A percentile compares a stretch with the other conserved stretches of the same genome.
Conservation (phyloP, 1,140 invertebrate genomes). For the Babylonia areolata region DNA sequence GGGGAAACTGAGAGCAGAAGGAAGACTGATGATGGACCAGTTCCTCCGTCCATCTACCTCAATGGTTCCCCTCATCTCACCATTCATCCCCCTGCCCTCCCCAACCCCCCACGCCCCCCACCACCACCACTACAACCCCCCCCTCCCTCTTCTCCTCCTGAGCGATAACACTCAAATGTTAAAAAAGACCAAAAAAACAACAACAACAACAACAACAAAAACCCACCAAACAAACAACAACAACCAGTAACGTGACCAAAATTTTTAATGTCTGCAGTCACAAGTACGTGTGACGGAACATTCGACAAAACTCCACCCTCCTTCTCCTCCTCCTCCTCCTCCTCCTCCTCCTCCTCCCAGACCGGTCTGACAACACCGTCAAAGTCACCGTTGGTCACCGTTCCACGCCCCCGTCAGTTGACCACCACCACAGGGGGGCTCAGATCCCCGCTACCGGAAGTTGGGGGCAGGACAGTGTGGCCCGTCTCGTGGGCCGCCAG, state of each 20-base stretch:
- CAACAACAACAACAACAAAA: neutral
- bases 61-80: too few species aligned
- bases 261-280: neutral
- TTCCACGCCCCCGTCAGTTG: neutral
- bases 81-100: too few species aligned
- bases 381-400: neutral
- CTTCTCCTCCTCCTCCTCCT: neutral
- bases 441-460: neutral
- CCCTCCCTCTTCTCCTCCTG: too few species aligned
- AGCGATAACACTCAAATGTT: too few species aligned
- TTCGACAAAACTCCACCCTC: neutral
- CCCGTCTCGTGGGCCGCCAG: slow-evolving; percentile 19
- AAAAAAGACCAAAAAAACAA: too few species aligned
- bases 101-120: too few species aligned
- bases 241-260: neutral
- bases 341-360: neutral
- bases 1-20: too few species aligned
- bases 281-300: too few species aligned
- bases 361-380: too few species aligned
- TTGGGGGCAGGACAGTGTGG: slow-evolving; percentile 9
- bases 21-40: too few species aligned
- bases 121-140: too few species aligned
- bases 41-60: too few species aligned
- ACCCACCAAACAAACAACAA: neutral
- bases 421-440: neutral